Evolutionary conservation across 2,113 vertebrate species (phyloP).

Genomic region (Microcebus murinus): DNA sequence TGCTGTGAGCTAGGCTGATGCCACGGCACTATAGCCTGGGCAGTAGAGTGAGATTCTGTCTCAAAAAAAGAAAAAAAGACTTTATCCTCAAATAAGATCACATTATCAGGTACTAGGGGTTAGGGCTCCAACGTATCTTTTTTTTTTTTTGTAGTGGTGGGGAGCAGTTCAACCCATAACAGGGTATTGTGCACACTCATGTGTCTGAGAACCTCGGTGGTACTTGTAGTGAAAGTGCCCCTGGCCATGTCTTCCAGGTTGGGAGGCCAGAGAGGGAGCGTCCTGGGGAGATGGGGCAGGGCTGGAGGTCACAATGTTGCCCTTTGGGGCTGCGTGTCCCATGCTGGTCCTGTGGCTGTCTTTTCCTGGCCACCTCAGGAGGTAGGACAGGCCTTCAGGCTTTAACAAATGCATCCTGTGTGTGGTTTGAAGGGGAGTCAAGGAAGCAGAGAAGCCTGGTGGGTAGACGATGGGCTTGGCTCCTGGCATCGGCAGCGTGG

Average conservation of each 20-base stretch:
- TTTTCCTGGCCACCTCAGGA: neutral
- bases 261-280: neutral
- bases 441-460: neutral
- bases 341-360: neutral
- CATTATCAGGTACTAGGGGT: neutral
- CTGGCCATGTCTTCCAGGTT: neutral
- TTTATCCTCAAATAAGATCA: neutral
- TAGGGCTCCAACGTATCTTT: neutral
- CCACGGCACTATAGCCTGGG: too few relatives aligned
- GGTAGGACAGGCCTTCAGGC: neutral
- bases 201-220: neutral
- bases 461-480: neutral
- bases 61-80: neutral
- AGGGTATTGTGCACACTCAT: rapidly evolving
- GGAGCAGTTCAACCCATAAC: neutral
- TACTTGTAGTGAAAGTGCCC: neutral
- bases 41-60: too few relatives aligned
- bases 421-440: neutral
- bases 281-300: rapidly evolving
- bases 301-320: neutral
- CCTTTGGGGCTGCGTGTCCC: neutral
- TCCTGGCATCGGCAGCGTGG: neutral
- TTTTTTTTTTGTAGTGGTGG: too few relatives aligned
- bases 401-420: neutral
- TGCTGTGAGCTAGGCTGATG: too few relatives aligned